Percentiles rank a stretch among this genome's conserved stretches.
These are phyloP conservation scores for Diacarnus erythraeanus DNA, from an alignment of 37 sponge, comb jelly and placozoan genomes.

Conservation along the genomic window DNA sequence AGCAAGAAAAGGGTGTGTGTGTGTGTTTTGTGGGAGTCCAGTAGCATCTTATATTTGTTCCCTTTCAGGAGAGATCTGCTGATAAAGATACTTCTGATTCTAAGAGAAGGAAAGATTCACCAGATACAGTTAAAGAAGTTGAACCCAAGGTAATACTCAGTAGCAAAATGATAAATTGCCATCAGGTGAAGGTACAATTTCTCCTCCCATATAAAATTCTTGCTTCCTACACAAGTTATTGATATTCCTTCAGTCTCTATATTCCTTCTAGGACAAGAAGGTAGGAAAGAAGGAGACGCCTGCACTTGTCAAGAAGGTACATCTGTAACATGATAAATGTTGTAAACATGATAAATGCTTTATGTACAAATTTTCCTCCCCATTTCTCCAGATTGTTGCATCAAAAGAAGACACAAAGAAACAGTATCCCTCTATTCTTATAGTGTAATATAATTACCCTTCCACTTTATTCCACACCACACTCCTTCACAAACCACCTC, in stretches of 20 bases:
- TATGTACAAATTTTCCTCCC: not conserved
- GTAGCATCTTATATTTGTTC: not conserved
- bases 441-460: not conserved
- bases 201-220: no score
- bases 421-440: conserved; percentile 37
- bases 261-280: not conserved
- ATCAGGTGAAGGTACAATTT: no score
- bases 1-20: not conserved
- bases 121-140: conserved; percentile 12
- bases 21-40: not conserved
- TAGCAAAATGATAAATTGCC: no score
- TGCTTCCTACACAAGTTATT: not conserved
- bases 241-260: no score
- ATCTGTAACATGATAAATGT: not conserved
- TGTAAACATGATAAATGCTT: no score
- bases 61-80: conserved; percentile 28
- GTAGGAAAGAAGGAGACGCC: not conserved
- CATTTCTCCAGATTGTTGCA: conserved; percentile 3
- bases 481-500: conserved; percentile 1
- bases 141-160: conserved; percentile 15
- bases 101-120: conserved; percentile 46
- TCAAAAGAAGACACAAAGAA: conserved; percentile 24
- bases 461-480: not conserved
- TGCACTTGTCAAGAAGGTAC: not conserved
- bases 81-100: conserved; percentile 36